Conservation (phyloP, 2,797 vertebrate genomes). For the Ciconia nigra region DNA sequence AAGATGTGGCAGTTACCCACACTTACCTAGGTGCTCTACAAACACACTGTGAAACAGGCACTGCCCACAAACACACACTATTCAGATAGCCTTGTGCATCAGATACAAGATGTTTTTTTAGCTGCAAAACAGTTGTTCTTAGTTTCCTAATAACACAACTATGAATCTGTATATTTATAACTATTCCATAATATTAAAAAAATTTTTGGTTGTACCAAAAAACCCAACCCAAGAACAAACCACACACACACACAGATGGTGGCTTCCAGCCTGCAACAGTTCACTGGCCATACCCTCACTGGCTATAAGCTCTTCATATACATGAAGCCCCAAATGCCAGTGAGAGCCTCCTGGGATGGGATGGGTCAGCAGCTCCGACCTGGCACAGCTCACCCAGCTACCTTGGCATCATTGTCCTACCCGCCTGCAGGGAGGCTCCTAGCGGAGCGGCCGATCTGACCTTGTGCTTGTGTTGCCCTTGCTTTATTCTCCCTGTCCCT, state of each 20-base stretch:
- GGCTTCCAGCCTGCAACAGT: neutral
- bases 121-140: neutral
- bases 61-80: neutral
- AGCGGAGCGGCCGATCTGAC: neutral
- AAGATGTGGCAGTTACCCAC: no score
- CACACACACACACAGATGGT: fast-evolving
- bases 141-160: neutral
- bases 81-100: neutral
- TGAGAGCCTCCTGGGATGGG: neutral
- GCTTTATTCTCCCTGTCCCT: neutral
- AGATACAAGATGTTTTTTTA: neutral
- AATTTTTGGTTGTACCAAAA: neutral
- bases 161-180: neutral
- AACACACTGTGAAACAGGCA: neutral
- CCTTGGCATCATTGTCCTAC: fast-evolving
- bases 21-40: neutral
- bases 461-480: neutral
- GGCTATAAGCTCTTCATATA: neutral
- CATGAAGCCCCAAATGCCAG: neutral
- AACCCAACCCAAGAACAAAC: neutral
- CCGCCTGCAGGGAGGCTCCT: neutral
- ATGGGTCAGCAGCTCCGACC: neutral
- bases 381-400: neutral
- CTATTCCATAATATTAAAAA: neutral
- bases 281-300: neutral